These are phyloP conservation scores for Halichoerus grypus DNA, from an alignment of 2,113 vertebrate genomes.

Conservation along the genomic window DNA sequence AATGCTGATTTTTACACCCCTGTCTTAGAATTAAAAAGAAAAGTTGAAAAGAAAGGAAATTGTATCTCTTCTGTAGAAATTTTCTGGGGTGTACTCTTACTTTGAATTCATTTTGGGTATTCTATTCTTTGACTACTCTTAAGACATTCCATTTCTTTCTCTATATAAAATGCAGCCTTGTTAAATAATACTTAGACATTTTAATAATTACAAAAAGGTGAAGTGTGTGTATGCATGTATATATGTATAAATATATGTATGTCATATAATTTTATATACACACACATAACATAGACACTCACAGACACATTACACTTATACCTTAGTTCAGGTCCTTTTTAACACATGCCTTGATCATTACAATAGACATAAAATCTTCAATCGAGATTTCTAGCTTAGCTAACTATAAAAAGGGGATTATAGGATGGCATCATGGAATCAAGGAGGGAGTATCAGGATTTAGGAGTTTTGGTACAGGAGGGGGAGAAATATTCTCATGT, in stretches of 20 bases:
- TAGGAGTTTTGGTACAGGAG: not conserved
- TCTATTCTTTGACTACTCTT: not conserved
- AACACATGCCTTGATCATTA: not conserved
- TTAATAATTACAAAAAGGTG: not conserved
- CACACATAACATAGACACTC: not conserved
- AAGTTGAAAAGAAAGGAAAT: slow-evolving; percentile 13
- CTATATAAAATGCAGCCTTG: not conserved
- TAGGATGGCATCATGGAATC: not conserved
- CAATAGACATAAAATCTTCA: not conserved
- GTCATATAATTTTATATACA: not conserved
- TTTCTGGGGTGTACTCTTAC: not conserved
- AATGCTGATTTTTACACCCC: slow-evolving; percentile 65
- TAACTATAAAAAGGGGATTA: not conserved
- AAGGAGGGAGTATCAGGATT: not conserved
- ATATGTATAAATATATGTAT: not conserved
- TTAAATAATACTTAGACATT: not conserved
- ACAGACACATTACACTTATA: not conserved
- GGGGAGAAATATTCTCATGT: not conserved
- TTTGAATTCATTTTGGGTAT: not conserved
- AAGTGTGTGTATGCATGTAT: not conserved
- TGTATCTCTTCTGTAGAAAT: not conserved
- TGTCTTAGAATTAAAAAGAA: slow-evolving; percentile 52
- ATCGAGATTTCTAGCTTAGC: not conserved
- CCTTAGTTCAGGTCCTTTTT: not conserved
- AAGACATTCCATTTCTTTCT: not conserved